phyloP scores from a whole-genome alignment of 2,888 invertebrate species.

The Sinopyrophorus schimmeli region DNA sequence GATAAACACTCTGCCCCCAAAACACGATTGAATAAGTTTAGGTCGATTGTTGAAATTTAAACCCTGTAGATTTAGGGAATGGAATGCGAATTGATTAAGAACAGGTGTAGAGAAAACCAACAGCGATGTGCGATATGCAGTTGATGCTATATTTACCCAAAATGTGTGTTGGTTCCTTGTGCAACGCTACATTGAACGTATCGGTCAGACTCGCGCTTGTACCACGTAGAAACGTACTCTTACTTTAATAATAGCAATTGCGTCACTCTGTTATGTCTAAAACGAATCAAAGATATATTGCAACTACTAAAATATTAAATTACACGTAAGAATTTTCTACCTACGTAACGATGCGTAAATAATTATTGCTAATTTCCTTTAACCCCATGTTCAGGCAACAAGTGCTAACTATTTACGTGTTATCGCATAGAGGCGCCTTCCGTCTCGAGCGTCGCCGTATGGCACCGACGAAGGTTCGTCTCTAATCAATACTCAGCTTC shows the following conservation, averaged over 20 bases:
- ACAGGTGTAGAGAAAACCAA: conserved; percentile 33
- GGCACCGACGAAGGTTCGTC: conserved; percentile 35
- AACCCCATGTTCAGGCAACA: conserved; percentile 34
- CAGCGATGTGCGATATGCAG: conserved; percentile 26
- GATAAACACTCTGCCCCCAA: too few relatives aligned
- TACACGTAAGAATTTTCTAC: conserved; percentile 12
- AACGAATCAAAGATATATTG: conserved; percentile 37
- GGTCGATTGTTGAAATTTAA: too few relatives aligned
- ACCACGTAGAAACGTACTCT: conserved; percentile 19
- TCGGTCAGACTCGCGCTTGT: conserved; percentile 16
- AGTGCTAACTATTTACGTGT: conserved; percentile 38
- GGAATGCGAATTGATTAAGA: conserved; percentile 24
- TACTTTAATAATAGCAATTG: conserved; percentile 44
- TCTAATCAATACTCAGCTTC: conserved; percentile 43
- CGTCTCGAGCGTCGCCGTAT: conserved; percentile 38
- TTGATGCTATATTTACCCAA: conserved; percentile 37
- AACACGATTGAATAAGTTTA: too few relatives aligned
- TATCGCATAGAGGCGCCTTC: conserved; percentile 30
- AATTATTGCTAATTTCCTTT: background rate
- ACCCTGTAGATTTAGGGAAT: too few relatives aligned
- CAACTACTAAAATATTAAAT: conserved; percentile 35
- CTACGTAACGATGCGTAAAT: background rate
- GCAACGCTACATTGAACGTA: conserved; percentile 10
- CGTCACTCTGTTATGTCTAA: conserved; percentile 49
- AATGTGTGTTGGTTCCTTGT: conserved; percentile 29